Evolutionary conservation across 2,797 vertebrate genomes (phyloP).

Genomic region (Siniperca obscura): DNA sequence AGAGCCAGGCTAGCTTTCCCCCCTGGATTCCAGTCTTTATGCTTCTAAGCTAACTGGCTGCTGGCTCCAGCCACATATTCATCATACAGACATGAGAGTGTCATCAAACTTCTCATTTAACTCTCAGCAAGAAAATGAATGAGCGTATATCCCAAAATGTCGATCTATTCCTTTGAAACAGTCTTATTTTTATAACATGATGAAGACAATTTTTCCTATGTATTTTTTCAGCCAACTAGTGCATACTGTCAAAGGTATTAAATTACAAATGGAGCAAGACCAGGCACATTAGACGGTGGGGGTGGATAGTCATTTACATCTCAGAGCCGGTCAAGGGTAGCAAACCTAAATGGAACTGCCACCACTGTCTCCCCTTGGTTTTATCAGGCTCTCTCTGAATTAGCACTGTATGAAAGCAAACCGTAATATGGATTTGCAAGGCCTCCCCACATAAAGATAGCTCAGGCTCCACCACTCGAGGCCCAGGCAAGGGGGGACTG

Average conservation of each 20-base stretch:
- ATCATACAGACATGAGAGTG: not conserved
- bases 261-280: slow-evolving; percentile 61
- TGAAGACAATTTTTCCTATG: slow-evolving; percentile 6
- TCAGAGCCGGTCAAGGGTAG: slow-evolving; percentile 68
- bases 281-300: slow-evolving; percentile 41
- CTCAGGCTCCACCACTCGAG: slow-evolving; percentile 29
- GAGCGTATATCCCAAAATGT: not conserved
- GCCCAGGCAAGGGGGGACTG: slow-evolving; percentile 24
- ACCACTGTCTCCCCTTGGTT: slow-evolving; percentile 66
- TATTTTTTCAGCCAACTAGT: slow-evolving; percentile 31
- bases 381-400: slow-evolving; percentile 69
- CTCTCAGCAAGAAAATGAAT: not conserved
- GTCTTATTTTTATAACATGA: not conserved
- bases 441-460: slow-evolving; percentile 56
- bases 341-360: slow-evolving; percentile 76
- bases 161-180: not conserved
- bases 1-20: not conserved
- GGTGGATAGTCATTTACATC: slow-evolving; percentile 75
- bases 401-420: slow-evolving; percentile 68
- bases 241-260: slow-evolving; percentile 56
- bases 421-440: slow-evolving; percentile 66
- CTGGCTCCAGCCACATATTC: not conserved
- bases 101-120: not conserved
- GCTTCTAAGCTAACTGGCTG: slow-evolving; percentile 4
- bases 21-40: not conserved